A percentile compares a stretch with the other conserved stretches of the same genome.
These are phyloP conservation scores for Gambusia yucatana DNA, from an alignment of 2,797 vertebrate genomes.

Conservation along the genomic window DNA sequence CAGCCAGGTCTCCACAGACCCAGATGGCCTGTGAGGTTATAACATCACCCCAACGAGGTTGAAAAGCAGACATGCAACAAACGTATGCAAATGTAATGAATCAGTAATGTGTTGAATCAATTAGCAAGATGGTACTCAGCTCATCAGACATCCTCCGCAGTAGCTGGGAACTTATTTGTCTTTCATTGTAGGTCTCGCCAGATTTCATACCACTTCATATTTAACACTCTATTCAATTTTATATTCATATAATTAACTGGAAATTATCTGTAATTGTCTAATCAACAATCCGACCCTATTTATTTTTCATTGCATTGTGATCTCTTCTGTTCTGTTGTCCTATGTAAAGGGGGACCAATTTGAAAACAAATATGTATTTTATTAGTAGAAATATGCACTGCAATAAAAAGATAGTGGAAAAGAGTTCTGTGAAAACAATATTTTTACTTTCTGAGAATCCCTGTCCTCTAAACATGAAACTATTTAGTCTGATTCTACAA, in stretches of 20 bases:
- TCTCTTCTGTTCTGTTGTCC: neutral
- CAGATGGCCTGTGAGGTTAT: constrained; percentile 56
- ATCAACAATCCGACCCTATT: constrained; percentile 20
- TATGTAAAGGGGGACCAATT: neutral
- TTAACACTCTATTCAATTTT: constrained; percentile 43
- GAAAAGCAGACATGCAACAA: constrained; percentile 50
- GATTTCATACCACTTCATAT: constrained; percentile 44
- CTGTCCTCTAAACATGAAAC: constrained; percentile 6
- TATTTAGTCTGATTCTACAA: constrained; percentile 7
- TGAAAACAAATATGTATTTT: neutral
- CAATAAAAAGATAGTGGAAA: neutral
- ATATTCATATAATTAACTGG: constrained; percentile 25
- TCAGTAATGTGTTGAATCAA: constrained; percentile 59
- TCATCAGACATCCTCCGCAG: constrained; percentile 39
- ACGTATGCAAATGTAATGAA: constrained; percentile 61
- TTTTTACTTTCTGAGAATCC: neutral
- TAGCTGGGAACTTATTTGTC: constrained; percentile 34
- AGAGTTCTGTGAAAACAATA: neutral
- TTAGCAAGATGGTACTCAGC: constrained; percentile 52
- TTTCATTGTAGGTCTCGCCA: constrained; percentile 34
- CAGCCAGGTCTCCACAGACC: constrained; percentile 20
- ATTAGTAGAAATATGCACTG: neutral
- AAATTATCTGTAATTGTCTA: constrained; percentile 33
- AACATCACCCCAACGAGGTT: constrained; percentile 45
- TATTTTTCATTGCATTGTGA: constrained; percentile 5